Evolutionary conservation across 2,797 vertebrate species (phyloP).

Genomic region (Fratercula arctica): DNA sequence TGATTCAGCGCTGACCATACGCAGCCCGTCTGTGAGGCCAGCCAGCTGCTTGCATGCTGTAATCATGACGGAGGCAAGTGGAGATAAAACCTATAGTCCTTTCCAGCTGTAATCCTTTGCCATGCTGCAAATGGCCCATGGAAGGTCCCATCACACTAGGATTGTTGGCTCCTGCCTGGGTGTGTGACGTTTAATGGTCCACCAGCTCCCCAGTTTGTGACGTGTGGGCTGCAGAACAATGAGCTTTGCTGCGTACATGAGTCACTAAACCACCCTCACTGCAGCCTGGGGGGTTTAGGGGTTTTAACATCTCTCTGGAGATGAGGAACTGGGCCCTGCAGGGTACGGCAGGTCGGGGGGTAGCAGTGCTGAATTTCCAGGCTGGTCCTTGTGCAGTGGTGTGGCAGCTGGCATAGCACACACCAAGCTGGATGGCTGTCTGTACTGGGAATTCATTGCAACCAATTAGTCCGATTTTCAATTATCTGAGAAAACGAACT

Average conservation of each 20-base stretch:
- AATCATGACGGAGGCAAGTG: neutral
- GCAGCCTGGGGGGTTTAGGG: neutral
- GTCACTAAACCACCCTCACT: neutral
- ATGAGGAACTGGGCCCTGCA: neutral
- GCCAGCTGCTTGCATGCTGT: neutral
- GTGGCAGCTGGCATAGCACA: neutral
- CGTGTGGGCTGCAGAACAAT: neutral
- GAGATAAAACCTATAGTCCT: neutral
- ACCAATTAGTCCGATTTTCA: slow-evolving; percentile 45
- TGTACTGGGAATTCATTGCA: slow-evolving; percentile 27
- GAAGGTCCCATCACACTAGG: neutral
- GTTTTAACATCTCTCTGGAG: neutral
- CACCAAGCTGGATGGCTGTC: neutral
- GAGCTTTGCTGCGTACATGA: neutral
- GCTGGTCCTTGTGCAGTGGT: neutral
- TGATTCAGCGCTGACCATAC: neutral
- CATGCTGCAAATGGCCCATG: neutral
- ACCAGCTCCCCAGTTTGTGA: neutral
- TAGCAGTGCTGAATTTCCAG: neutral
- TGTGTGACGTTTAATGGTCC: neutral
- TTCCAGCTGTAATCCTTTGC: neutral
- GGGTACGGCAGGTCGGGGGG: neutral
- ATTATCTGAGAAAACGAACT: slow-evolving; percentile 40
- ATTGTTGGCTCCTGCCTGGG: neutral
- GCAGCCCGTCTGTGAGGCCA: neutral